Evolutionary conservation across 2,113 vertebrate species (phyloP).

Genomic region (Emberiza fucata): DNA sequence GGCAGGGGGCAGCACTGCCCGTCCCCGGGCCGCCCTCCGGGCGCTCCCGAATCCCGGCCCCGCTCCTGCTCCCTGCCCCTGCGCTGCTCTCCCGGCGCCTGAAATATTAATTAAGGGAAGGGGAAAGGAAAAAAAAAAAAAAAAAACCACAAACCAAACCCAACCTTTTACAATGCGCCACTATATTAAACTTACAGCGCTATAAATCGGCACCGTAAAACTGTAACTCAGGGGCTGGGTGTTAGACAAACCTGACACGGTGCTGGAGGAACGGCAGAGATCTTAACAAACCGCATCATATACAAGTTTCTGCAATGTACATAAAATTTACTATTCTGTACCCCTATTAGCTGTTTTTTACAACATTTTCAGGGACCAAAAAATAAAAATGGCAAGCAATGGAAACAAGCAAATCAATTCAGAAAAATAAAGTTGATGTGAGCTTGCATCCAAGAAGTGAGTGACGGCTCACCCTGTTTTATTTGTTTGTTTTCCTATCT

Average conservation of each 20-base stretch:
- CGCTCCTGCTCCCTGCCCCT: background rate
- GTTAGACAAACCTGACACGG: background rate
- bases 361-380: slow-evolving; percentile 9
- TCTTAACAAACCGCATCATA: slow-evolving; percentile 43
- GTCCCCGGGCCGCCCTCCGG: background rate
- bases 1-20: slow-evolving; percentile 1
- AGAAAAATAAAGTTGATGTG: slow-evolving; percentile 40
- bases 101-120: slow-evolving; percentile 17
- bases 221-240: slow-evolving; percentile 15
- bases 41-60: background rate
- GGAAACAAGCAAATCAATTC: slow-evolving; percentile 37
- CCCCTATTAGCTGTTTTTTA: slow-evolving; percentile 34
- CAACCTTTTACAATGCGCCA: slow-evolving; percentile 2
- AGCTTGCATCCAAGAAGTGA: background rate
- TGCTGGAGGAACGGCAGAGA: background rate
- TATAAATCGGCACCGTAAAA: slow-evolving; percentile 53
- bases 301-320: slow-evolving; percentile 11
- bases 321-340: slow-evolving; percentile 33
- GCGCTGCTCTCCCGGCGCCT: background rate
- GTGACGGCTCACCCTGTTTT: background rate
- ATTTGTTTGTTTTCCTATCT: background rate
- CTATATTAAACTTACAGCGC: slow-evolving; percentile 45
- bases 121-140: background rate
- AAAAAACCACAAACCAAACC: background rate
- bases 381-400: slow-evolving; percentile 23